Conservation (phyloP, 92 coral and sea anemone species). For the Porites rus region DNA sequence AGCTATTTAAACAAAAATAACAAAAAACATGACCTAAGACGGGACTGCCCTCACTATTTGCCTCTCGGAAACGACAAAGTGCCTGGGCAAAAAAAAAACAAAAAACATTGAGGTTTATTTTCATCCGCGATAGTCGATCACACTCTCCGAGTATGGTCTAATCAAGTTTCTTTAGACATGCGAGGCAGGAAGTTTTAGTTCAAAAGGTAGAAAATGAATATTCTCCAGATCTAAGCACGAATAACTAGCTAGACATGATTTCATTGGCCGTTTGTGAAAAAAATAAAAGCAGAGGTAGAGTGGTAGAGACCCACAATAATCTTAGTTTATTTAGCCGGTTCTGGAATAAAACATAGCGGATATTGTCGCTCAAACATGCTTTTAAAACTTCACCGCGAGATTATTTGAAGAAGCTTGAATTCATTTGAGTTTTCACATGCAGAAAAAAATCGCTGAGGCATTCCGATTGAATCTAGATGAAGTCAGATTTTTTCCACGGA, state of each 20-base stretch:
- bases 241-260: not conserved
- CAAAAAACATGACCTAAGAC: not conserved
- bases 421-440: no score
- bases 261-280: no score
- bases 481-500: no score
- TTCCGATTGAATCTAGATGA: no score
- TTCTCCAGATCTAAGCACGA: not conserved
- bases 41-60: not conserved
- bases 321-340: no score
- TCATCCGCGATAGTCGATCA: no score
- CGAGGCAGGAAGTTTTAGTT: no score
- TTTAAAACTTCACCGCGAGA: not conserved
- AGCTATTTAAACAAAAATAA: not conserved
- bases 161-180: no score
- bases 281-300: not conserved
- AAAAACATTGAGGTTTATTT: no score
- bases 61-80: not conserved
- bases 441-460: no score
- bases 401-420: no score
- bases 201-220: not conserved
- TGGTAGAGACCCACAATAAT: not conserved
- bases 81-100: not conserved
- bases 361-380: not conserved
- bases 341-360: not conserved
- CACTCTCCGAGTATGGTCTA: no score